Evolutionary conservation across 2,113 vertebrate genomes (phyloP).

Genomic region (Gymnocephalus cernua): DNA sequence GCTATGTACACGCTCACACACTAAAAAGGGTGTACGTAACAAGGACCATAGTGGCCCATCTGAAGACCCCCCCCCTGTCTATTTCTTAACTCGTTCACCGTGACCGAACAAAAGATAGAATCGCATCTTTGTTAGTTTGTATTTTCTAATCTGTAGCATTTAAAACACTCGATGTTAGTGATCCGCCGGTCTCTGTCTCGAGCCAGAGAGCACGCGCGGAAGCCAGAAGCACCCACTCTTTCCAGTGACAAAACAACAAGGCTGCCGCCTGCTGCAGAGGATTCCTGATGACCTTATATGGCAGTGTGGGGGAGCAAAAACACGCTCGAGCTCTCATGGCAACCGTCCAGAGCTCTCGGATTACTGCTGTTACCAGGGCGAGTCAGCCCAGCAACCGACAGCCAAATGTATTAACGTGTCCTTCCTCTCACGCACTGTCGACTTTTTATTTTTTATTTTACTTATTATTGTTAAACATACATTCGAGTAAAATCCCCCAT

Average conservation of each 20-base stretch:
- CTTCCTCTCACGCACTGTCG: conserved; percentile 4
- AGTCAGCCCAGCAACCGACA: conserved; percentile 49
- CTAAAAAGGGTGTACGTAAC: neutral
- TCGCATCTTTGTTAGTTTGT: conserved; percentile 45
- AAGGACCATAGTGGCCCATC: neutral
- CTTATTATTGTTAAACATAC: conserved; percentile 4
- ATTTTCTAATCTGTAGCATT: conserved; percentile 46
- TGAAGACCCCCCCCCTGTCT: neutral
- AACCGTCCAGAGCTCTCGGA: conserved; percentile 69
- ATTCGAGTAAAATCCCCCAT: neutral
- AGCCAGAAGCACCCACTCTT: conserved; percentile 42
- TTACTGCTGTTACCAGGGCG: conserved; percentile 66
- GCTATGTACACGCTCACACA: neutral
- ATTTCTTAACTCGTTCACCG: conserved; percentile 22
- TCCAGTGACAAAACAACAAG: conserved; percentile 48
- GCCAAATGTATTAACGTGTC: conserved; percentile 32
- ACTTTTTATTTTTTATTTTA: conserved; percentile 5
- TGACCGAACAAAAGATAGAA: conserved; percentile 16
- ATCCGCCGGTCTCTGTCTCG: conserved; percentile 7
- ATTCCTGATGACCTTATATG: conserved; percentile 83
- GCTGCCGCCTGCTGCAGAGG: conserved; percentile 35
- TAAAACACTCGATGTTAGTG: neutral
- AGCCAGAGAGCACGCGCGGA: conserved; percentile 24
- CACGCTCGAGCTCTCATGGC: conserved; percentile 70
- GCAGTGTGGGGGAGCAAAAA: conserved; percentile 70